Base-by-base conservation (phyloP, 2,888 invertebrate genomes). In the Mermis nigrescens region DNA sequence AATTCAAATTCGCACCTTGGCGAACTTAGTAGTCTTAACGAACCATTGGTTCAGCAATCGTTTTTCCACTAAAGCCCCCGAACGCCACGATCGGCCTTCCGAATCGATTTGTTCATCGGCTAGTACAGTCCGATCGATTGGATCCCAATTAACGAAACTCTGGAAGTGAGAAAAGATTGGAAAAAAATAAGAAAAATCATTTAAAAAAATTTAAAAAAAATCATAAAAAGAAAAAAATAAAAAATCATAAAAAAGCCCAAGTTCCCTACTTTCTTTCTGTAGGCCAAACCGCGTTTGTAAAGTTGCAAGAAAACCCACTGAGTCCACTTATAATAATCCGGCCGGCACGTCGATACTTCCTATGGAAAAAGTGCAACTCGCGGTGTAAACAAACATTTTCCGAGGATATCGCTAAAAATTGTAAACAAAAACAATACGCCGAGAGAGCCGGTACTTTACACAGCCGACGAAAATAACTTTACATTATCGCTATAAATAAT, bases 21-120 rank as follows among this genome's bases (percentile, higher is more conserved):
- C 71, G 64, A 74, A 77, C 29, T 70, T 73, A 26, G 91, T 91
- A 0, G 92, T 90, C 74, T 81, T 83, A 32, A 98, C 80, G 74
- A 88, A 94, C 98, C 98, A 98, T 71, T 98, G 98, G 38, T 82
- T 83, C 0, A 95, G 78, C 61, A 83, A 76, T 74, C 82, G 85
- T 69, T 85, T 88, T 73, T 94, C 86, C 4, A 91, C 91, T 75
- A 82, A 82, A 4, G 89, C 94, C 1, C 95, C 94, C 2, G 95
- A 95, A 61, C 98, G 79, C 98, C 98, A 98, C 0, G 92, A 91
- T 68, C 80, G 79, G 15, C 90, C 88, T 68, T 84, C 80, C 54
- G 81, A 82, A 76, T 92, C 91, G 2, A 98, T 91, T 79, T 98
- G 98, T 73, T 98, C 98, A 76, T 94, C 87, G 2, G 95, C 98